phyloP scores from a whole-genome alignment of 2,113 vertebrate genomes.

The Trichomycterus rosablanca region DNA sequence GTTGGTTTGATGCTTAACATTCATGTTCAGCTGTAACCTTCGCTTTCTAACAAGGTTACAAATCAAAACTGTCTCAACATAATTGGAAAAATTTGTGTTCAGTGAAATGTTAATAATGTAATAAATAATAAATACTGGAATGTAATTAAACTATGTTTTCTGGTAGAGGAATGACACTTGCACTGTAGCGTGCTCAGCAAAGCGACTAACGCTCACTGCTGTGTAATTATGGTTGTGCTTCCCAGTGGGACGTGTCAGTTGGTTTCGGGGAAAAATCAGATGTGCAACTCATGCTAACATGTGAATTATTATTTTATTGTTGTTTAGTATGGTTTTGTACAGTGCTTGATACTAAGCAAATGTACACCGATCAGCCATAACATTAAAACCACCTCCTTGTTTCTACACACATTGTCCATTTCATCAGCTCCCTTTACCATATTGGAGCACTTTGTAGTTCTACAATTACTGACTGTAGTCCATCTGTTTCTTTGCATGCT shows the following conservation, averaged over 20 bases:
- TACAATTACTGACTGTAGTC: too few relatives aligned
- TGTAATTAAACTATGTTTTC: slow-evolving; percentile 21
- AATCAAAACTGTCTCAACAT: slow-evolving; percentile 12
- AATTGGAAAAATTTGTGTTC: slow-evolving; percentile 24
- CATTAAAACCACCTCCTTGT: too few relatives aligned
- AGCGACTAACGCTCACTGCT: slow-evolving; percentile 5
- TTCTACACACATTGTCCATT: too few relatives aligned
- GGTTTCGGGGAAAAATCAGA: slow-evolving; percentile 37
- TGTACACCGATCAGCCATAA: too few relatives aligned
- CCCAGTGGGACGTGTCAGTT: slow-evolving; percentile 40
- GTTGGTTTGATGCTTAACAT: slow-evolving; percentile 1
- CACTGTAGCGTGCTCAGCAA: too few relatives aligned
- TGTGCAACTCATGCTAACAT: background rate
- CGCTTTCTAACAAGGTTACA: slow-evolving; percentile 23
- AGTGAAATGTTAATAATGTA: slow-evolving; percentile 30
- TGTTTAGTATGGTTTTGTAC: too few relatives aligned
- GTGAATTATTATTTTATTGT: too few relatives aligned
- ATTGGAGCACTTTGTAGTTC: too few relatives aligned
- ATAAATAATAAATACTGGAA: slow-evolving; percentile 32
- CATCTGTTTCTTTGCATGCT: too few relatives aligned
- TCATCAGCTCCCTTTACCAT: too few relatives aligned
- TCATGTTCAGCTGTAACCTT: slow-evolving; percentile 1
- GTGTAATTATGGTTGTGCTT: slow-evolving; percentile 35
- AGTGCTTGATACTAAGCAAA: too few relatives aligned
- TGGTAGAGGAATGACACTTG: background rate